phyloP scores from a whole-genome alignment of 2,888 invertebrate genomes.

The Agrochola litura region DNA sequence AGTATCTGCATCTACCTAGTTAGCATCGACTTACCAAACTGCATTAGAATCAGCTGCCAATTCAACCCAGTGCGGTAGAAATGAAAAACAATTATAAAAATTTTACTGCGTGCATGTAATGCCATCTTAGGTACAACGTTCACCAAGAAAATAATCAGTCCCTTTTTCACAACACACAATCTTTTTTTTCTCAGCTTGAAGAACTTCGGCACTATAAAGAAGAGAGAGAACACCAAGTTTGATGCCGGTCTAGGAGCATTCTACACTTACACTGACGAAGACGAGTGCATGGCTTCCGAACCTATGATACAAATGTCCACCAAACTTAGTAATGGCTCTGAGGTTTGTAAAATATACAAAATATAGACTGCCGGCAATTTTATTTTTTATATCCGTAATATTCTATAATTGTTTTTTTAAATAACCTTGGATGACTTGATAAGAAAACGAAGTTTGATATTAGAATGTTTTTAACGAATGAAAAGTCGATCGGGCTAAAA shows the following conservation, averaged over 20 bases:
- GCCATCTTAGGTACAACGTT: neutral
- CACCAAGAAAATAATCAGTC: neutral
- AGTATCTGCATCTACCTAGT: no score
- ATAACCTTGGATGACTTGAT: neutral
- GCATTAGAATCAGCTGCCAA: neutral
- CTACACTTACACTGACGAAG: conserved; percentile 70
- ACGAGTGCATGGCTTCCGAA: conserved; percentile 66
- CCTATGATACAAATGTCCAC: conserved; percentile 72
- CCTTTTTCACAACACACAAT: no score
- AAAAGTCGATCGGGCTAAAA: no score
- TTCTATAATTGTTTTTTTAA: no score
- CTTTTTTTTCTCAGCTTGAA: conserved; percentile 40
- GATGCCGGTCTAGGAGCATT: conserved; percentile 69
- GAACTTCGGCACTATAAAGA: conserved; percentile 32
- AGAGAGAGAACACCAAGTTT: conserved; percentile 39
- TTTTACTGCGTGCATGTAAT: neutral
- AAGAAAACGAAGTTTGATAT: no score
- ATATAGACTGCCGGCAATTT: neutral
- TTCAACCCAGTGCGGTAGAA: neutral
- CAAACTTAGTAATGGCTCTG: conserved; percentile 61
- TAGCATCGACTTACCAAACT: neutral
- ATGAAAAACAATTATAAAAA: neutral
- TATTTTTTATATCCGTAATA: no score
- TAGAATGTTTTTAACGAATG: neutral
- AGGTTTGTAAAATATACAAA: conserved; percentile 58